Evolutionary conservation across 2,888 invertebrate genomes (phyloP).

Genomic region (Carabus problematicus): DNA sequence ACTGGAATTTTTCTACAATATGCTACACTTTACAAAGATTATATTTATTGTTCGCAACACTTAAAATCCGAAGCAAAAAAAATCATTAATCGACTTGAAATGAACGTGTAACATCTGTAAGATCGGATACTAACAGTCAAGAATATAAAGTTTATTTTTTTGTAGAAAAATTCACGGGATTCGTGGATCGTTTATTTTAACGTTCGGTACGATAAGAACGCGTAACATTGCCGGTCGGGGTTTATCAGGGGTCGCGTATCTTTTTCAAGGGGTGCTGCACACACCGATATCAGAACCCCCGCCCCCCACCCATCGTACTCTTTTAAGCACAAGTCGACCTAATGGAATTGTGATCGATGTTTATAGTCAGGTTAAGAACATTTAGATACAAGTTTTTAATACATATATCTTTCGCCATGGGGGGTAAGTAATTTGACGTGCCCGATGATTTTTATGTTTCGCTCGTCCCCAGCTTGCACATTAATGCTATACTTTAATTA

Average conservation of each 20-base stretch:
- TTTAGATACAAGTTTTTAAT: slow-evolving; percentile 19
- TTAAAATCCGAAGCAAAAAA: too few species aligned
- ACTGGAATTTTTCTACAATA: too few species aligned
- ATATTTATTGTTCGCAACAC: too few species aligned
- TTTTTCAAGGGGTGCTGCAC: slow-evolving; percentile 1
- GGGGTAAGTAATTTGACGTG: neutral
- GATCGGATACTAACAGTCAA: too few species aligned
- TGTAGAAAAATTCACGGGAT: slow-evolving; percentile 21
- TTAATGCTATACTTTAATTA: slow-evolving; percentile 14
- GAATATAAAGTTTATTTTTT: too few species aligned
- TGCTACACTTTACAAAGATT: too few species aligned
- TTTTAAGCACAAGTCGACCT: neutral
- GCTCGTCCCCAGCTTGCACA: neutral
- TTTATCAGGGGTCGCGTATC: slow-evolving; percentile 2
- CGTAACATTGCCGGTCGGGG: slow-evolving; percentile 7
- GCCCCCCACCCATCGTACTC: too few species aligned
- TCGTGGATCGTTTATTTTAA: slow-evolving; percentile 23
- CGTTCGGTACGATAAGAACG: slow-evolving; percentile 19
- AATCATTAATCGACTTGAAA: too few species aligned
- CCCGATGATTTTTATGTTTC: neutral
- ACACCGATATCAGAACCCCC: neutral
- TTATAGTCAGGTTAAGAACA: slow-evolving; percentile 11
- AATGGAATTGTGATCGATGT: slow-evolving; percentile 23
- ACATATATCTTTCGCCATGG: neutral
- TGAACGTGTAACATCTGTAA: too few species aligned